Percentiles rank a stretch among this genome's conserved stretches.
Evolutionary conservation across 2,888 invertebrate species (phyloP).

Genomic region (Cryptocephalus primarius): DNA sequence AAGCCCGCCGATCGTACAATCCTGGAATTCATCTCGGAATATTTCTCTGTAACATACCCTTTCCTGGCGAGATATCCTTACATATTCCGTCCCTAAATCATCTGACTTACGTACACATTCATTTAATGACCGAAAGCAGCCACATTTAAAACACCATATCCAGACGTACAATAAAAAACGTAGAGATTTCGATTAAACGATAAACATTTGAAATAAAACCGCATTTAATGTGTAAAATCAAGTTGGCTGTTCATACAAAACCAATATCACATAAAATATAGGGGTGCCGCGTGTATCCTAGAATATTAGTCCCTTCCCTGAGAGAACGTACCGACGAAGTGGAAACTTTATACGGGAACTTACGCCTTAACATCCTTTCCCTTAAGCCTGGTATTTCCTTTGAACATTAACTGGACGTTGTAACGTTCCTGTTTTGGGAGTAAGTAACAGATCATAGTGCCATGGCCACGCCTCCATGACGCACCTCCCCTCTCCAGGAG

Average conservation of each 20-base stretch:
- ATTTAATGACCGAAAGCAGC: conserved; percentile 12
- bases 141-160: conserved; percentile 16
- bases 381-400: too few relatives aligned
- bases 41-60: too few relatives aligned
- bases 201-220: conserved; percentile 20
- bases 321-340: too few relatives aligned
- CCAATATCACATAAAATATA: conserved; percentile 26
- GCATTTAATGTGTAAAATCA: conserved; percentile 32
- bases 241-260: conserved; percentile 25
- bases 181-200: conserved; percentile 26
- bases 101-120: not conserved
- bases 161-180: conserved; percentile 12
- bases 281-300: conserved; percentile 11
- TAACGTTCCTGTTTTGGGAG: too few relatives aligned
- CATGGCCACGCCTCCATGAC: conserved; percentile 19
- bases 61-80: too few relatives aligned
- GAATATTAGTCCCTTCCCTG: not conserved
- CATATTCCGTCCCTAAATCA: too few relatives aligned
- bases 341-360: too few relatives aligned
- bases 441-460: conserved; percentile 18
- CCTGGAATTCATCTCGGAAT: too few relatives aligned
- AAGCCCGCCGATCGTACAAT: too few relatives aligned
- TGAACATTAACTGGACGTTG: too few relatives aligned
- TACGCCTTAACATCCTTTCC: too few relatives aligned
- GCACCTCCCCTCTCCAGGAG: conserved; percentile 14